Evolutionary conservation across 2,797 vertebrate genomes (phyloP), one percentile per base, ranked within the genome.

Genomic region (Trachurus trachurus): DNA sequence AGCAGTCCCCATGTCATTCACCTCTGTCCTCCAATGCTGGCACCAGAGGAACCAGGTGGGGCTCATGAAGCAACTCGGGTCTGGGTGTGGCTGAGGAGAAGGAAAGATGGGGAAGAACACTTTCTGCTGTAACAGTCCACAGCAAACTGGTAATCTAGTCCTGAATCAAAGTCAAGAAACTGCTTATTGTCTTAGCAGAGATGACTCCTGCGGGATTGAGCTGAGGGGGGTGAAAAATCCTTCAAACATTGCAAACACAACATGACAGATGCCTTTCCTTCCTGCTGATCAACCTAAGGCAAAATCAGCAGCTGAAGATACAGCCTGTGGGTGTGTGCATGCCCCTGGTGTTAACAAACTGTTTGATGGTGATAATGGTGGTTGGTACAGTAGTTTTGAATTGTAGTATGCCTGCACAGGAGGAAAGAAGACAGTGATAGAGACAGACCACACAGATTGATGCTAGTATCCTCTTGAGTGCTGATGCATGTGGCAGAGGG

Each of bases 251-350:
- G 12, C 52, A 56, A 50, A 26, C 31, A 72, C 26, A 12, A 42
- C 34, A 19, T 42, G 49, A 67, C 11, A 53, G 11, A 62, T 60
- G 5, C 15, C 22, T 19, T 37, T 26, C 8, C 15, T 81, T 66
- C 42, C 60, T 86, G 67, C 49, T 77, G 64, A 75, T 72, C 61
- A 82, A 76, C 79, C 74, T 63, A n/a, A 37, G 80, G 77, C 66
- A 45, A 76, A 78, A 76, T 65, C 78, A 71, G 69, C 70, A 49
- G 68, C 50, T 82, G 45, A 74, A 69, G 44, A 80, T 37, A 59
- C 71, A 77, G 75, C 76, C 80, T 70, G 69, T 59, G 67, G 66
- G 58, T 62, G 63, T 74, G 2, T 54, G 58, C 56, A 59, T 21
- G 6, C 19, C 44, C 53, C 66, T 78, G 53, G 75, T 76, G 52